Evolutionary conservation across 2,797 vertebrate species (phyloP).

Genomic region (Paramormyrops hopkinsi): DNA sequence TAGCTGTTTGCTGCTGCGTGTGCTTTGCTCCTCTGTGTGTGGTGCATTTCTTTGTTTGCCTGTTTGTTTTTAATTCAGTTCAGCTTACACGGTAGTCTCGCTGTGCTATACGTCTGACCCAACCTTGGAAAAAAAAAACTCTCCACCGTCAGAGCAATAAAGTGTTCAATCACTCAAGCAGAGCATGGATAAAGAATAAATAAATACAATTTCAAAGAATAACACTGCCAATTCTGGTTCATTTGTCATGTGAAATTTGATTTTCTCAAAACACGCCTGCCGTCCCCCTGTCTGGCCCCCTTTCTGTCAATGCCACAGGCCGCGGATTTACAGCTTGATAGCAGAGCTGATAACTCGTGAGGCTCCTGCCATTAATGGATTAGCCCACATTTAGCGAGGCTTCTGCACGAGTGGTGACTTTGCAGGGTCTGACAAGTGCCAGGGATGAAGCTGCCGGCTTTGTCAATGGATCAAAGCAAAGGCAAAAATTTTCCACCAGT

Average conservation of each 20-base stretch:
- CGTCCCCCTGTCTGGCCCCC: constrained; percentile 18
- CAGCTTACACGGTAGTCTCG: background rate
- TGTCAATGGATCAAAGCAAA: background rate
- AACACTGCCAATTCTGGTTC: constrained; percentile 30
- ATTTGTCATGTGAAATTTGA: constrained; percentile 42
- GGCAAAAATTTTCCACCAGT: background rate
- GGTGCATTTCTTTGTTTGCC: background rate
- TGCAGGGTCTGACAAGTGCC: background rate
- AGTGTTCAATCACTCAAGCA: constrained; percentile 39
- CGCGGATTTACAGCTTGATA: background rate
- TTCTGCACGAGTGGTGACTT: constrained; percentile 20
- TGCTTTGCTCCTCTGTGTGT: background rate
- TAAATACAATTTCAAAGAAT: constrained; percentile 21
- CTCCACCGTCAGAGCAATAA: constrained; percentile 22
- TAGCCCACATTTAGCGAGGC: constrained; percentile 21
- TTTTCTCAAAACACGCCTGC: constrained; percentile 32
- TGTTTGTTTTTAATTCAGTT: background rate
- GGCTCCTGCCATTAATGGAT: constrained; percentile 8
- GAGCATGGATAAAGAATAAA: constrained; percentile 33
- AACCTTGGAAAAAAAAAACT: constrained; percentile 11
- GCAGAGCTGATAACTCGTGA: constrained; percentile 3
- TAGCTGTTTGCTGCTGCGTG: background rate
- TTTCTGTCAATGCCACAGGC: constrained; percentile 26
- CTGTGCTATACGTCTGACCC: constrained; percentile 11
- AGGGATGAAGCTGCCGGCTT: background rate